phyloP scores from a whole-genome alignment of 1,140 invertebrate genomes.

The Pollicipes pollicipes region DNA sequence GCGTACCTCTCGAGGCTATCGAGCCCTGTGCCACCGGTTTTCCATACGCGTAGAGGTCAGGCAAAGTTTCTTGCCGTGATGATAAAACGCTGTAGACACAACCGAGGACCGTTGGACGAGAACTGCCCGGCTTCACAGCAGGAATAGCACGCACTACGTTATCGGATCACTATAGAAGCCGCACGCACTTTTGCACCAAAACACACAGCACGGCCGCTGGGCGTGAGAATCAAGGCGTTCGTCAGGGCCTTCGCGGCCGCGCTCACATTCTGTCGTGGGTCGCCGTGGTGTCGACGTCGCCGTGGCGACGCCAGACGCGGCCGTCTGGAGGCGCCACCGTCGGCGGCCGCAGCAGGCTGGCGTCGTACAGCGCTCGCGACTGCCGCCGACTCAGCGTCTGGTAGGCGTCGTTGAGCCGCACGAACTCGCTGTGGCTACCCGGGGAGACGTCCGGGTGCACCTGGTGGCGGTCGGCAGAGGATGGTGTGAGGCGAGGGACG shows the following conservation, averaged over 20 bases:
- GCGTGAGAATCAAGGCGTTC: constrained; percentile 20
- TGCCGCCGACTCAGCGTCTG: background rate
- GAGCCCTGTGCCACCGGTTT: too few species aligned
- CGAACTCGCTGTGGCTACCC: background rate
- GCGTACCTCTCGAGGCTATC: too few species aligned
- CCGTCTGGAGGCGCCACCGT: background rate
- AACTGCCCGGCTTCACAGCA: too few species aligned
- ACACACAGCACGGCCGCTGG: constrained; percentile 8
- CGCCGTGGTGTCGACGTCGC: constrained; percentile 7
- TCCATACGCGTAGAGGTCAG: too few species aligned
- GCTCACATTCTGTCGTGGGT: background rate
- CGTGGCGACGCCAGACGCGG: background rate
- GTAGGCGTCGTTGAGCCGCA: background rate
- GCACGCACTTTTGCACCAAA: too few species aligned
- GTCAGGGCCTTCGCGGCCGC: background rate
- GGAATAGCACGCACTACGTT: too few species aligned
- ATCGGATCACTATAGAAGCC: too few species aligned
- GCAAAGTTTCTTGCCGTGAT: too few species aligned
- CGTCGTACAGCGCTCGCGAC: background rate
- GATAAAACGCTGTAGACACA: too few species aligned
- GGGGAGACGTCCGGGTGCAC: background rate
- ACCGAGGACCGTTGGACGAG: too few species aligned
- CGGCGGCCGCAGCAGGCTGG: background rate
- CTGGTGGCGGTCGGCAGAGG: background rate
- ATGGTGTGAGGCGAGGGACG: too few species aligned